Evolutionary conservation across 2,888 invertebrate species (phyloP).

Genomic region (Calameuta filiformis): DNA sequence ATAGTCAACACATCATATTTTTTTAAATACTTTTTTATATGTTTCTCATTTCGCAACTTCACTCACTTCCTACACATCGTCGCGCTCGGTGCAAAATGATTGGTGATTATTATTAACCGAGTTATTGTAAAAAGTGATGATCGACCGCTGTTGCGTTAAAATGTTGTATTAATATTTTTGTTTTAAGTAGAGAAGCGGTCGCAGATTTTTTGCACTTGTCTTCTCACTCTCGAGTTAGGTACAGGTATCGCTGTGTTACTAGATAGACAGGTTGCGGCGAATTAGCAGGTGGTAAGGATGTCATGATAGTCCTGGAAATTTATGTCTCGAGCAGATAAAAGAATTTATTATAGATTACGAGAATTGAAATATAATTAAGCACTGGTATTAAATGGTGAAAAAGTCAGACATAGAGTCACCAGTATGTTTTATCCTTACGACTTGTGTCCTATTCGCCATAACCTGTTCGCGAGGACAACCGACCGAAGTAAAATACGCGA

Average conservation of each 20-base stretch:
- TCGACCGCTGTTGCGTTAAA: conserved; percentile 10
- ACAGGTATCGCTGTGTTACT: conserved; percentile 4
- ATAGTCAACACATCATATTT: neutral
- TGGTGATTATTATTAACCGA: neutral
- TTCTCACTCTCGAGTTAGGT: conserved; percentile 1
- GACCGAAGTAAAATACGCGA: neutral
- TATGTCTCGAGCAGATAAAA: neutral
- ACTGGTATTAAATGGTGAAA: no score
- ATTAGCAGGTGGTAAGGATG: neutral
- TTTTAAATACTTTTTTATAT: conserved; percentile 1
- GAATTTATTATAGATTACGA: neutral
- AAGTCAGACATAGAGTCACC: neutral
- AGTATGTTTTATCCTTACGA: neutral
- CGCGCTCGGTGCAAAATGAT: neutral
- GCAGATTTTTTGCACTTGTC: neutral
- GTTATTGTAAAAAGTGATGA: neutral
- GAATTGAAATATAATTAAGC: neutral
- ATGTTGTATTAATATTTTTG: conserved; percentile 3
- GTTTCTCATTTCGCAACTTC: neutral
- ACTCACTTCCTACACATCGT: neutral
- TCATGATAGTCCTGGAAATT: neutral
- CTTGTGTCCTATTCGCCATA: neutral
- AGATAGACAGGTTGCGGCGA: neutral
- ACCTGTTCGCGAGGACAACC: neutral
- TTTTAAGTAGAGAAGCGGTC: conserved; percentile 5